Conservation (phyloP, 2,888 invertebrate species). For the Arctia plantaginis region DNA sequence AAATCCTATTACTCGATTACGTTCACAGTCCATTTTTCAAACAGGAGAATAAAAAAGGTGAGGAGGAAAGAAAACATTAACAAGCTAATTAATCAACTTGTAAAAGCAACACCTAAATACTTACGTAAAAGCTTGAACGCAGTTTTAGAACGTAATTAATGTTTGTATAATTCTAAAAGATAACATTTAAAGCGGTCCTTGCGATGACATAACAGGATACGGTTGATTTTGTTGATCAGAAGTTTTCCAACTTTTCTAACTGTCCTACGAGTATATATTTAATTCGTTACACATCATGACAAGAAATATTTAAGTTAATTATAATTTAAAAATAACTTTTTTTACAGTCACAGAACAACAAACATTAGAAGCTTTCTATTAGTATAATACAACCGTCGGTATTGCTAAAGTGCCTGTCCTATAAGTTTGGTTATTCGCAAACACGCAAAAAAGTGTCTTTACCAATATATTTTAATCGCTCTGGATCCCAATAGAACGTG, state of each 20-base stretch:
- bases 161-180: slow-evolving; percentile 6
- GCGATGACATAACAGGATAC: background rate
- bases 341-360: too few relatives aligned
- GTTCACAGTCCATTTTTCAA: slow-evolving; percentile 38
- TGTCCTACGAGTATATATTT: too few relatives aligned
- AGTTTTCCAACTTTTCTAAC: too few relatives aligned
- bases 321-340: too few relatives aligned
- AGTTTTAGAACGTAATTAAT: background rate
- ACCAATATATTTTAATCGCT: background rate
- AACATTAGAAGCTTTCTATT: too few relatives aligned
- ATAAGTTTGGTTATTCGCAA: too few relatives aligned
- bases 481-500: background rate
- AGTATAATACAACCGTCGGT: too few relatives aligned
- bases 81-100: slow-evolving; percentile 63
- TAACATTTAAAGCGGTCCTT: background rate
- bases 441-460: background rate
- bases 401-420: too few relatives aligned
- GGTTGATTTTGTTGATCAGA: background rate
- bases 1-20: slow-evolving; percentile 27
- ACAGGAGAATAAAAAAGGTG: slow-evolving; percentile 31
- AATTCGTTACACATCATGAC: too few relatives aligned
- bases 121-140: slow-evolving; percentile 30
- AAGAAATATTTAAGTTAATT: too few relatives aligned
- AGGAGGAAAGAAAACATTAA: slow-evolving; percentile 52
- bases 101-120: slow-evolving; percentile 43